phyloP scores from a whole-genome alignment of 1,140 invertebrate genomes.

The Polypedilum vanderplanki region DNA sequence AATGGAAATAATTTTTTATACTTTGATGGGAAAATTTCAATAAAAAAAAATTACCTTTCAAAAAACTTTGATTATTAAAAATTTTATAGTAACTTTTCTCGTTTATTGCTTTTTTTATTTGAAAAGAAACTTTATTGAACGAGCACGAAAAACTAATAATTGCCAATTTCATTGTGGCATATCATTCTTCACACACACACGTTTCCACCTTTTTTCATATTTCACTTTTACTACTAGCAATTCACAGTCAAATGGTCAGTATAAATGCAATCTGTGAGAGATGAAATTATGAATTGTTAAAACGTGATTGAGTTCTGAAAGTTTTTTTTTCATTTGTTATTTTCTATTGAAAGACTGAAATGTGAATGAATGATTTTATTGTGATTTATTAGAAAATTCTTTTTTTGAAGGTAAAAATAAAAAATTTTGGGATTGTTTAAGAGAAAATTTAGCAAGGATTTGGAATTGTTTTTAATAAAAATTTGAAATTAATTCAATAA shows the following conservation, averaged over 20 bases:
- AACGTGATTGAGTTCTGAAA: background rate
- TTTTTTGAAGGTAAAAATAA: background rate
- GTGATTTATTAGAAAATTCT: constrained; percentile 1
- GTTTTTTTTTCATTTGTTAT: too few relatives aligned
- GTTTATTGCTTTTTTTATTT: background rate
- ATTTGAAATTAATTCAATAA: too few relatives aligned
- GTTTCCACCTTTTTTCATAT: background rate
- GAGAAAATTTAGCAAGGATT: too few relatives aligned
- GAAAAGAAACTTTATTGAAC: background rate
- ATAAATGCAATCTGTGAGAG: background rate
- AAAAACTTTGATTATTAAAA: background rate
- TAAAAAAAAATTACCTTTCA: background rate
- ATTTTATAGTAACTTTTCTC: too few relatives aligned
- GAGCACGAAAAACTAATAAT: background rate
- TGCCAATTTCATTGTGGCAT: constrained; percentile 20
- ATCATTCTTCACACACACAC: background rate
- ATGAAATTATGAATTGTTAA: constrained; percentile 19
- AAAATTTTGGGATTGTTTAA: too few relatives aligned
- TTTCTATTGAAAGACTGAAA: too few relatives aligned
- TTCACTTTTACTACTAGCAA: background rate
- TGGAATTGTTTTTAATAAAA: too few relatives aligned
- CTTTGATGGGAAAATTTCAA: background rate
- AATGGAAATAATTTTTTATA: background rate
- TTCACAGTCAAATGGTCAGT: background rate
- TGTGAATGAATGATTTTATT: background rate